A percentile compares a stretch with the other conserved stretches of the same genome.
phyloP scores from a whole-genome alignment of 1,140 invertebrate genomes.

The Muscidifurax raptorellus region DNA sequence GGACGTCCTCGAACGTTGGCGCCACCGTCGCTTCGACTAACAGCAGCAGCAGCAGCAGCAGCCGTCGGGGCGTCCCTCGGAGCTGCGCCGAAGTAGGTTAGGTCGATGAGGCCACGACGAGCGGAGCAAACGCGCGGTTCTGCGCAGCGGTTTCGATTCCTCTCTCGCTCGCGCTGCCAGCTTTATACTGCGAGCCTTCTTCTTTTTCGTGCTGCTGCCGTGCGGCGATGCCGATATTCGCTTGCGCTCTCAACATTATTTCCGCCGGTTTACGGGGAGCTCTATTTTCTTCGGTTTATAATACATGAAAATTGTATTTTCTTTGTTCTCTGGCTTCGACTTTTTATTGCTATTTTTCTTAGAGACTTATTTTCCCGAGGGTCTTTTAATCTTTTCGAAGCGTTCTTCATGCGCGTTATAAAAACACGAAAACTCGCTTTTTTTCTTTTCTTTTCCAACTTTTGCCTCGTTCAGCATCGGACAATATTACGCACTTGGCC shows the following conservation, averaged over 20 bases:
- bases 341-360: no score
- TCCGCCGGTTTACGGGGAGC: neutral
- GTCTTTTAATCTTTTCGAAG: neutral
- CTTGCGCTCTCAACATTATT: neutral
- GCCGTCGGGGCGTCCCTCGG: conserved; percentile 59
- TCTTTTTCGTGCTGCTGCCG: conserved; percentile 8
- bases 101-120: conserved; percentile 69
- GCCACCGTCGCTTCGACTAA: conserved; percentile 57
- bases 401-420: no score
- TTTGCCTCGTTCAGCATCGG: no score
- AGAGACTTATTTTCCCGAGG: no score
- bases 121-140: conserved; percentile 57
- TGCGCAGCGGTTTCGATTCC: conserved; percentile 68
- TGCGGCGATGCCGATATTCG: neutral
- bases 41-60: conserved; percentile 53
- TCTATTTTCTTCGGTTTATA: neutral
- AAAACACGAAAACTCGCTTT: no score
- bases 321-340: neutral
- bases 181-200: conserved; percentile 7
- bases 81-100: conserved; percentile 65
- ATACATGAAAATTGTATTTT: neutral
- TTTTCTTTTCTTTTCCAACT: no score
- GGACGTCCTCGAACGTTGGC: conserved; percentile 59
- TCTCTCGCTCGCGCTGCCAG: conserved; percentile 29
- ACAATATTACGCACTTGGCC: no score